Evolutionary conservation across 92 coral and sea anemone species (phyloP).

Genomic region (Zoanthus sansibaricus): DNA sequence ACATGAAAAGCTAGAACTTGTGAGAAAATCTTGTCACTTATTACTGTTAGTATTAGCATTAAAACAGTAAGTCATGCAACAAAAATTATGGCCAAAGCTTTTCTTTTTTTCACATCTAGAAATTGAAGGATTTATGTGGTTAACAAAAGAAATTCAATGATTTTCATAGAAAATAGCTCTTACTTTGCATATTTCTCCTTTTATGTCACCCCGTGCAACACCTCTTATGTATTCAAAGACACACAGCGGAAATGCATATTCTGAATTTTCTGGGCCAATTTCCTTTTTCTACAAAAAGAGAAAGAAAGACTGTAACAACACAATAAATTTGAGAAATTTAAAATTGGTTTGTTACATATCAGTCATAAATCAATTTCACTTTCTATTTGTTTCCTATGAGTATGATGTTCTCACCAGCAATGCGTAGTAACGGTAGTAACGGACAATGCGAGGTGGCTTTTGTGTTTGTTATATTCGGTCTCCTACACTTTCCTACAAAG

Average conservation of each 20-base stretch:
- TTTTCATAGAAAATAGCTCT: not conserved
- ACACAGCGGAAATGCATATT: not conserved
- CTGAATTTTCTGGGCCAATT: slow-evolving; percentile 23
- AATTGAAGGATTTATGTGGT: not conserved
- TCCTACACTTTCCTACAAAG: not conserved
- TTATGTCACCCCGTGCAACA: slow-evolving; percentile 5
- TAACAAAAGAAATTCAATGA: not conserved
- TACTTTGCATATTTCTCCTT: not conserved
- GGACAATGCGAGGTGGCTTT: not conserved
- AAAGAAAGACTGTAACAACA: not conserved
- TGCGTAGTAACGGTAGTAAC: slow-evolving; percentile 12
- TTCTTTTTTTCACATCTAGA: not conserved
- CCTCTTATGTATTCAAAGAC: not conserved
- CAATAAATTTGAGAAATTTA: not conserved
- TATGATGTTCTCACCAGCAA: slow-evolving; percentile 17
- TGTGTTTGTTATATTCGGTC: not conserved
- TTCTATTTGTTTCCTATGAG: not conserved
- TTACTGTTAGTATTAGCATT: not conserved
- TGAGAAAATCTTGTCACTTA: not conserved
- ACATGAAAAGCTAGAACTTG: not conserved
- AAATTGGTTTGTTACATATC: slow-evolving; percentile 4
- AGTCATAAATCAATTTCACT: slow-evolving; percentile 17
- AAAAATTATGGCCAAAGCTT: not conserved
- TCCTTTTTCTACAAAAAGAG: slow-evolving; percentile 26
- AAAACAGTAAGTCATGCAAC: not conserved